Base-by-base conservation (phyloP, 2,888 invertebrate species). In the Abscondita cerata region DNA sequence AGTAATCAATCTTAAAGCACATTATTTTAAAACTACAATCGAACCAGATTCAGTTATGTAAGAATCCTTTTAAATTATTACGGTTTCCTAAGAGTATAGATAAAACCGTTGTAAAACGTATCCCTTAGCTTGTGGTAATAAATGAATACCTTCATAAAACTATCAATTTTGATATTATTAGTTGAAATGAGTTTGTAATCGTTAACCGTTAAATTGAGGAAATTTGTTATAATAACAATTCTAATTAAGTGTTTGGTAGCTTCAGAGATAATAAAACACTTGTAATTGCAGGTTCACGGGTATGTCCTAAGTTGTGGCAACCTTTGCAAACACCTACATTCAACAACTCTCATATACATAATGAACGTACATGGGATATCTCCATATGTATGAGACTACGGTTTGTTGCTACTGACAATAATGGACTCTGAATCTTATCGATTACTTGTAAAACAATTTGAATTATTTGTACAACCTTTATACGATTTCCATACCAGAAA, bases 371-470 rank as follows among this genome's bases (percentile, higher is more conserved):
- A 66, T 59, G 56, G 62, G 46, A 58, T 58, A 61, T 57, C 56
- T 66, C 62, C 66, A 69, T 69, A 68, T 69, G 69, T 57, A 69
- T 68, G 65, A 68, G 63, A 41, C 51, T 66, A 38, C 68, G 53
- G 62, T 64, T 54, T 67, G 68, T 62, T 65, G 65, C 65, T 65
- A 62, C 59, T 56, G 61, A 57, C 55, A 67, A 67, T 69, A 69
- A 69, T 67, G 65, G 65, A 62, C 64, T 65, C 63, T 56, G 59
- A 52, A 61, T 60, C 67, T 62, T 59, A 65, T 67, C 65, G 65
- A 67, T 67, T 67, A 62, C 44, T 58, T 36, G 31, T 41, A 58
- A 20, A 53, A 57, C 61, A 46, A 25, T 25, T 25, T 25, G 25
- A 25, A 25, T 25, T 25, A 25, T 25, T 31, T 33, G 52, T 46